Conservation (phyloP, 2,113 vertebrate genomes). For the Tricholaema leucomelas region DNA sequence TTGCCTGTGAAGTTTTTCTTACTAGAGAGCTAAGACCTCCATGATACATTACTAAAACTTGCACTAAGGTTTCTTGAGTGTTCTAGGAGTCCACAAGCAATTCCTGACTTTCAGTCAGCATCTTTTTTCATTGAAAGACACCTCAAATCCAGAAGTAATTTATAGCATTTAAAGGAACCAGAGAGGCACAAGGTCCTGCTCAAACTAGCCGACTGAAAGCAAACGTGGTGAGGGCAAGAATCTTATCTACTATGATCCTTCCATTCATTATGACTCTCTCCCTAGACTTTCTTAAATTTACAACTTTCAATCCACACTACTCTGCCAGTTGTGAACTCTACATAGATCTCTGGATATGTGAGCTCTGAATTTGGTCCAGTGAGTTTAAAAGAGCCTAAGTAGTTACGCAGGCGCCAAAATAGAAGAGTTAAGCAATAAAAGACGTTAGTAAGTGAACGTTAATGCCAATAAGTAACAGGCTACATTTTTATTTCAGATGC, state of each 20-base stretch:
- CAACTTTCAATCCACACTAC: background rate
- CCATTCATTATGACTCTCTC: background rate
- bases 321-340: background rate
- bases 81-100: background rate
- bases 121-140: background rate
- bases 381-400: constrained; percentile 24
- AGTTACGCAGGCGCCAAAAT: constrained; percentile 36
- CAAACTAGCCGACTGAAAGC: background rate
- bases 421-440: constrained; percentile 44
- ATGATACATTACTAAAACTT: background rate
- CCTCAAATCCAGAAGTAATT: background rate
- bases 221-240: background rate
- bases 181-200: background rate
- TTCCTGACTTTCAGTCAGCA: background rate
- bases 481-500: constrained; percentile 33
- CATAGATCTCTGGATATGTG: constrained; percentile 14
- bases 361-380: constrained; percentile 21
- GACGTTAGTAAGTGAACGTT: constrained; percentile 23
- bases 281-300: background rate
- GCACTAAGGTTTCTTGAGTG: background rate
- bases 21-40: background rate
- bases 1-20: background rate
- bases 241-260: background rate
- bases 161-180: background rate
- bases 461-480: constrained; percentile 47